These are phyloP conservation scores for Mus caroli DNA, from an alignment of 2,797 vertebrate species.

Conservation along the genomic window DNA sequence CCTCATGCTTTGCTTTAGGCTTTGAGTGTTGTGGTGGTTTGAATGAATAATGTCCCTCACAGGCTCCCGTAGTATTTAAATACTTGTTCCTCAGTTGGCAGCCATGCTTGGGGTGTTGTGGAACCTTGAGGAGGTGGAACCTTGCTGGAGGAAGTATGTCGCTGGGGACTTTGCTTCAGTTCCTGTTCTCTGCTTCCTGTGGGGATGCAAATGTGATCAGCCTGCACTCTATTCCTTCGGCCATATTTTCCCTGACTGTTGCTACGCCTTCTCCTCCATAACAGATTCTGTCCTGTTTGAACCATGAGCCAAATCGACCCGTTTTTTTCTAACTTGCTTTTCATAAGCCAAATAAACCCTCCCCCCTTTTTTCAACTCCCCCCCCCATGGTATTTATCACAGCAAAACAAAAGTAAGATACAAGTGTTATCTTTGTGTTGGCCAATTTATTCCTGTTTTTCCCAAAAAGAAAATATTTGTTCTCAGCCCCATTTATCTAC, in stretches of 20 bases:
- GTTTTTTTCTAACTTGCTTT: not conserved
- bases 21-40: not conserved
- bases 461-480: not conserved
- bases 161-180: not conserved
- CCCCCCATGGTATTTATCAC: not conserved
- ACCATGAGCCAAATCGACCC: not conserved
- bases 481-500: not conserved
- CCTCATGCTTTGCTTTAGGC: not conserved
- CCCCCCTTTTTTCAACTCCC: not conserved
- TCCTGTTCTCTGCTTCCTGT: not conserved
- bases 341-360: not conserved
- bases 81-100: no score
- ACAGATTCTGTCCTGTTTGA: not conserved
- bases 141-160: not conserved
- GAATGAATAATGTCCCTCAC: not conserved
- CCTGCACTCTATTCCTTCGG: not conserved
- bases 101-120: not conserved
- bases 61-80: not conserved
- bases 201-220: not conserved
- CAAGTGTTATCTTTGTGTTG: slow-evolving; percentile 10
- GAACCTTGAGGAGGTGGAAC: not conserved
- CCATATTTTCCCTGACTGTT: not conserved
- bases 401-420: not conserved
- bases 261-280: not conserved
- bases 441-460: not conserved